A percentile compares a stretch with the other conserved stretches of the same genome.
These are phyloP conservation scores for Dasyurus viverrinus DNA, from an alignment of 2,113 vertebrate species.

Conservation along the genomic window DNA sequence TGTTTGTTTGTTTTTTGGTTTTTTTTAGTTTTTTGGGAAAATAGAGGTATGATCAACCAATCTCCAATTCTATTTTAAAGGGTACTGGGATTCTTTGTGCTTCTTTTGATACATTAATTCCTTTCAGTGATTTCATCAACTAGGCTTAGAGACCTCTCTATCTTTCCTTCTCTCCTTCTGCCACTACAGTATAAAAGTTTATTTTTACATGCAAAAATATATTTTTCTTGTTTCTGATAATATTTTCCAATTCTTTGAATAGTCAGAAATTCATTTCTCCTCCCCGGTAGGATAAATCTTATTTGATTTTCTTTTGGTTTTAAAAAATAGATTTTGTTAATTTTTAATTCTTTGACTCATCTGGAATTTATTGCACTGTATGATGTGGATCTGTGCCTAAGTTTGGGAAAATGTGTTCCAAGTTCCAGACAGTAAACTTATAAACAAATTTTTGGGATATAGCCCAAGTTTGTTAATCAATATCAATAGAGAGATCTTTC, in stretches of 20 bases:
- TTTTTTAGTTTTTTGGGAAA: not conserved
- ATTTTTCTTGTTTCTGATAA: not conserved
- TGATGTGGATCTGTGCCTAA: not conserved
- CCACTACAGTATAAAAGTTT: not conserved
- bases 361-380: not conserved
- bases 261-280: not conserved
- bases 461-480: not conserved
- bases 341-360: not conserved
- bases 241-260: not conserved
- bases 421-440: not conserved
- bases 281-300: not conserved
- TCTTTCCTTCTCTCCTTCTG: not conserved
- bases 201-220: not conserved
- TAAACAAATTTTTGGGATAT: not conserved
- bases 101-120: not conserved
- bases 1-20: not conserved
- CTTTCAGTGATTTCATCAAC: not conserved
- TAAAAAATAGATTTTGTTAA: not conserved
- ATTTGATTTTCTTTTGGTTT: not conserved
- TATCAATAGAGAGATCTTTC: not conserved
- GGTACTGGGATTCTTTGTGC: not conserved
- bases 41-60: not conserved
- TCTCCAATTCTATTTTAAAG: not conserved
- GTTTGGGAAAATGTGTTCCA: conserved; percentile 20
- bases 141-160: not conserved